Evolutionary conservation across 2,888 invertebrate genomes (phyloP), one percentile per base, ranked within the genome.

Genomic region (Synergus japonicus): DNA sequence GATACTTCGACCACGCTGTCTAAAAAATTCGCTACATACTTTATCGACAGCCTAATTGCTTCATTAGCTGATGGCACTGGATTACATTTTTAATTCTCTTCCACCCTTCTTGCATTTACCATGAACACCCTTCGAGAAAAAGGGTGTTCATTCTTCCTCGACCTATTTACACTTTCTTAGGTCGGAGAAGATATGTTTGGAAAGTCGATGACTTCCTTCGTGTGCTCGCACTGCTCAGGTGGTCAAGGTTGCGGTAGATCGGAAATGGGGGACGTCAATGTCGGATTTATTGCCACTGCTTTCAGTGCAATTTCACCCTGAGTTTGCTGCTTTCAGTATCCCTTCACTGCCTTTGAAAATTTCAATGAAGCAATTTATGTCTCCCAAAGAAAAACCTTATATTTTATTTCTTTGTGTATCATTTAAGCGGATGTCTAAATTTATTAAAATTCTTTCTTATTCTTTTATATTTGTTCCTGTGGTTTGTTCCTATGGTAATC

Each of bases 211-310:
- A 37, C 73, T 73, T 54, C 41, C 73, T 54, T 73, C 37, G 73
- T 54, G 73, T 73, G 73, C 13, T 29, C 29, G 22, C 22, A 29
- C 29, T 29, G 3, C 29, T 73, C 37, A 12, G 37, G 5, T 73
- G 54, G 73, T 73, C 73, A 73, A 73, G 73, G 73, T 73, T 73
- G 73, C 49, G 73, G 73, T 73, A 73, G 73, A 73, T 73, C 73
- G 41, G 73, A 73, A 60, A 18, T 60, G 18, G 22, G 60, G 10
- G 60, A 60, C 29, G 22, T 60, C 60, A 22, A 22, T 54, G 37
- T 15, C 5, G 37, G 73, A 73, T 73, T 54, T 73, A 73, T 73
- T 73, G 54, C 37, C 54, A 54, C 37, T 73, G n/a, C n/a, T 37
- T 73, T 41, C 73, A 29, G n/a, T 54, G n/a, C 49, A 15, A 37